phyloP scores from a whole-genome alignment of 2,888 invertebrate species.

The Polydrusus pterygomalis region DNA sequence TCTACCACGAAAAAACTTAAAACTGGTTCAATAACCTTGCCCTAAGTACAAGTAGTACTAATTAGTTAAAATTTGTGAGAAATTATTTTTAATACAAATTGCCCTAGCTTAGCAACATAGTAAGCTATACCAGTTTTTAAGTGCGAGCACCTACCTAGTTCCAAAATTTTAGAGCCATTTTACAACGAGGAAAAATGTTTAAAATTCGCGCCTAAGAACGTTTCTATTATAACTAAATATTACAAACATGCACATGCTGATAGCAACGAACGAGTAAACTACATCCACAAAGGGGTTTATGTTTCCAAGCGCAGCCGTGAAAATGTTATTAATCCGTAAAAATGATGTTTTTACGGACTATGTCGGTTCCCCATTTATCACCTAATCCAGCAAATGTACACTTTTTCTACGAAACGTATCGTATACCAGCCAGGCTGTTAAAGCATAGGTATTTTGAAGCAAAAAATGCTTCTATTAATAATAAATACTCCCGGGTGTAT shows the following conservation, averaged over 20 bases:
- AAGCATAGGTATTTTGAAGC: slow-evolving; percentile 1
- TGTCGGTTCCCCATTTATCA: not conserved
- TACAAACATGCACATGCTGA: not conserved
- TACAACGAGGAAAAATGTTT: too few relatives aligned
- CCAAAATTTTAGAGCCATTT: too few relatives aligned
- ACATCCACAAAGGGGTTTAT: not conserved
- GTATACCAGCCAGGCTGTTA: slow-evolving; percentile 2
- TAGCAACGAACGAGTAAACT: not conserved
- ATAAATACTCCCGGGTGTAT: not conserved
- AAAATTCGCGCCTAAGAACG: too few relatives aligned
- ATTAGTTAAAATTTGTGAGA: too few relatives aligned
- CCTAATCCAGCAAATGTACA: slow-evolving; percentile 10
- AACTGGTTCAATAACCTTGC: too few relatives aligned
- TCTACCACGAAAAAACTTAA: too few relatives aligned
- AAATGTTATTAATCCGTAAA: not conserved
- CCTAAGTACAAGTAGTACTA: too few relatives aligned
- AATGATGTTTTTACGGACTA: not conserved
- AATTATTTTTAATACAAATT: too few relatives aligned
- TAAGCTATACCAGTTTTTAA: too few relatives aligned
- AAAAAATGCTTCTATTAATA: slow-evolving; percentile 9
- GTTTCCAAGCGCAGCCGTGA: not conserved
- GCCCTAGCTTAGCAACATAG: too few relatives aligned
- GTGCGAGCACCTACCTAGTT: too few relatives aligned
- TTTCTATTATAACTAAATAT: not conserved
- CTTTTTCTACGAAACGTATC: not conserved